Evolutionary conservation across 1,140 invertebrate species (phyloP).

Genomic region (Batillaria attramentaria): DNA sequence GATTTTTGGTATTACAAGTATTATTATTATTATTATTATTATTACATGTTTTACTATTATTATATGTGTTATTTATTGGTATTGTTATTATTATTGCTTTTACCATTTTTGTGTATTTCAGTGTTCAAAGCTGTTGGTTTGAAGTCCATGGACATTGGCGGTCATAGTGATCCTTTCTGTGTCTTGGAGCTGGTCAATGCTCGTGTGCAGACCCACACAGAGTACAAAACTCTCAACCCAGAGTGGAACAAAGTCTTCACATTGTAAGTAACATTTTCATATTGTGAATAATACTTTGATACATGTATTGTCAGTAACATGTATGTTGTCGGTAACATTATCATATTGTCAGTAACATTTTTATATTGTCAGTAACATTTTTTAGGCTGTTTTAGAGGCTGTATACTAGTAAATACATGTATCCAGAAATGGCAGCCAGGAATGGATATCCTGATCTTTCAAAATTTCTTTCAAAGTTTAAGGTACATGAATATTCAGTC

Average conservation of each 20-base stretch:
- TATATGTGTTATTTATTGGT: not conserved
- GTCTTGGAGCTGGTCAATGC: slow-evolving; percentile 96
- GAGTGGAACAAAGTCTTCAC: slow-evolving; percentile 99
- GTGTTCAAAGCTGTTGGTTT: slow-evolving; percentile 68
- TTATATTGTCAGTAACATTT: slow-evolving; percentile 84
- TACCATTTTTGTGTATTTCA: slow-evolving; percentile 41
- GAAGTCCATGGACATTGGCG: slow-evolving; percentile 69
- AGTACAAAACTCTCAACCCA: slow-evolving; percentile 97
- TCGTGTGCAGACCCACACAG: slow-evolving; percentile 96
- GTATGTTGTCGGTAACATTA: too few species aligned
- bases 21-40: too few species aligned
- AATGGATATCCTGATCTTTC: too few species aligned
- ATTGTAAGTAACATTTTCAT: slow-evolving; percentile 83
- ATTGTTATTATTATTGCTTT: too few species aligned
- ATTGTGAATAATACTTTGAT: too few species aligned
- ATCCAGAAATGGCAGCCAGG: too few species aligned
- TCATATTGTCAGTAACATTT: slow-evolving; percentile 91
- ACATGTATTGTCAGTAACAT: too few species aligned
- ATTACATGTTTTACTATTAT: not conserved
- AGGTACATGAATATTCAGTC: too few species aligned
- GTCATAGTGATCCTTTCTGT: slow-evolving; percentile 93
- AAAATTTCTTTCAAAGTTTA: too few species aligned
- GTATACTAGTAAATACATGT: too few species aligned
- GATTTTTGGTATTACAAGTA: too few species aligned
- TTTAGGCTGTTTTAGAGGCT: too few species aligned